Evolutionary conservation across 2,888 invertebrate genomes (phyloP), one percentile per base, ranked within the genome.

Genomic region (Drosophila melanocephala): DNA sequence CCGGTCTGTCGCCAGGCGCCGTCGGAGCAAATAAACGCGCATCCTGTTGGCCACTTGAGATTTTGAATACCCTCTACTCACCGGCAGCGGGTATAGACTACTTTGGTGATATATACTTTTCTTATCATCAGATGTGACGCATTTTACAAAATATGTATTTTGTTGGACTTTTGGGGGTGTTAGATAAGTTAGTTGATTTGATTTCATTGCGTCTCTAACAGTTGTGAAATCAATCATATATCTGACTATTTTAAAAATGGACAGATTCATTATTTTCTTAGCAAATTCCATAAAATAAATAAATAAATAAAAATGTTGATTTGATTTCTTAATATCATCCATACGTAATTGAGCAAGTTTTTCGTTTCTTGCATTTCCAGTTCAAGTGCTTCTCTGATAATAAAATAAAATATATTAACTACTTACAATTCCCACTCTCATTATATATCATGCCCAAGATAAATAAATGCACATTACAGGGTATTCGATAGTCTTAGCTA

Each of bases 41-140:
- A 90, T 87, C 89, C 89, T 87, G 87, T 83, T 63, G 56, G 74
- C 56, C 81, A 79, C 86, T 87, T 81, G 75, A 89, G 81, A 72
- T 44, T 26, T 32, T 61, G 37, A 7, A 70, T 78, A 79, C 82
- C 83, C 82, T 70, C 58, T 52, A 52, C 4, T 0, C 6, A 35
- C 14, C 0, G 3, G 30, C 5, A n/a, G 14, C 1, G 1, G 33
- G 33, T n/a, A 10, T 55, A 16, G 14, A 4, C 19, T 9, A 12
- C 5, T 22, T 7, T 10, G 14, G 0, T 19, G 9, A 14, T 22
- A 1, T 1, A 6, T 22, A 22, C 2, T 4, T 1, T 7, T 16
- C 2, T 26, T 26, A 7, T 16, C 9, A 26, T 16, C 2, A 14
- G 2, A 16, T 26, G 4, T 22, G 0, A 12, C 33, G 12, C 22